Base-by-base conservation (phyloP, 2,888 invertebrate species). In the Pristionchus entomophagus region DNA sequence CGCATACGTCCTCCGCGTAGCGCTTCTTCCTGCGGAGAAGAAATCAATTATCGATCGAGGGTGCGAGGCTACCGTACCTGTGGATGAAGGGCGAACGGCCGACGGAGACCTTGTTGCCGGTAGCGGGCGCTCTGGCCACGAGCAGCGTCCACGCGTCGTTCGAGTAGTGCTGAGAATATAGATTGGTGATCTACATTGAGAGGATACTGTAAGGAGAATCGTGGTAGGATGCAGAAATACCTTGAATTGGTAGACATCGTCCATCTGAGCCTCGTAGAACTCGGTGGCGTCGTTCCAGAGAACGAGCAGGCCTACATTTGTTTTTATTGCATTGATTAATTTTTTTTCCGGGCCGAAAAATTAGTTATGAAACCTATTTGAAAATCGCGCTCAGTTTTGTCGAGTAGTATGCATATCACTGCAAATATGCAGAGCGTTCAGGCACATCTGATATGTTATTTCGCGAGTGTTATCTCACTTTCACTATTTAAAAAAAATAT, bases 221-320 rank as follows among this genome's bases (percentile, higher is more conserved):
- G n/a, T n/a, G n/a, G n/a, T n/a, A n/a, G n/a, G n/a, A n/a, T n/a
- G n/a, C n/a, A 22, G 12, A 19, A 35, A 4, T 14, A 84, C 83
- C 29, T 65, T 84, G 83, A 84, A 84, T 22, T 65, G 45, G n/a
- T 62, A 19, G n/a, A 84, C 49, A 65, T 84, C 83, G 38, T 35
- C 35, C 29, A 84, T n/a, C n/a, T 65, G 83, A 0, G 29, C 29
- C 17, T 84, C 65, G 83, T 84, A 84, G 65, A 84, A 84, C 17
- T 65, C 83, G 0, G 62, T 65, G 2, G 65, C 65, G 14, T 84
- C 83, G 17, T 22, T 62, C 83, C 83, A 84, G 17, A 84, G 14
- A 22, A 65, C 26, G n/a, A 59, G n/a, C 17, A 82, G 59, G 8
- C 73, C 73, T 73, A 10, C 4, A 41, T 45, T 45, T 45, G 14